Evolutionary conservation across 64 coral and sea anemone species (phyloP), one percentile per base, ranked within the genome.

Genomic region (Dendronephthya gigantea): DNA sequence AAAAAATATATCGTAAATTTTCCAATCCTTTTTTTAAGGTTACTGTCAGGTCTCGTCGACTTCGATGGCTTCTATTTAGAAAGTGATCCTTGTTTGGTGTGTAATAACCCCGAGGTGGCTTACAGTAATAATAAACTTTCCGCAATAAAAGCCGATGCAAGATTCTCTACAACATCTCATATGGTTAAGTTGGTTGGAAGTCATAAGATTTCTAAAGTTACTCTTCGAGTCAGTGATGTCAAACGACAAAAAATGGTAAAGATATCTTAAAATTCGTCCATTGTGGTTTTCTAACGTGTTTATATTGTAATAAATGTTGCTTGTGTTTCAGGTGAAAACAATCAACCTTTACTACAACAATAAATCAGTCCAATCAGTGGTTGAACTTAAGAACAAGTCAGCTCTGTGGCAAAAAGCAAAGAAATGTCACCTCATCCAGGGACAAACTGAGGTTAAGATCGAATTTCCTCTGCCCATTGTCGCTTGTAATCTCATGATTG

Each of bases 291-390:
- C 4, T 6, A 45, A 45, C 11, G 41, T 11, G 11, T 45, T 4
- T 45, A 45, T 45, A 45, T 11, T 45, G 41, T 45, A 45, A n/a
- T n/a, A n/a, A n/a, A n/a, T n/a, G n/a, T n/a, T n/a, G n/a, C 11
- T 11, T 45, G 11, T 45, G 11, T 89, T 56, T 36, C 52, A 98
- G 95, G 95, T 98, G 25, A 90, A 90, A 50, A 91, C 90, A 4
- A 98, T 98, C 83, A 98, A 93, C n/a, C 89, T 98, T 23, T 98
- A 98, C 87, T 98, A 98, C 90, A 98, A 98, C 74, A 98, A 98
- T 40, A 86, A 92, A 31, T 91, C 84, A 6, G 95, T 98, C 4
- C 95, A 98, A 82, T 93, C 95, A 47, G 95, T 98, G 4, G 95
- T 98, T 10, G 95, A 98, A 83, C 87, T 98, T 29, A 98, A 98